Evolutionary conservation across 2,797 vertebrate genomes (phyloP), one percentile per base, ranked within the genome.

Genomic region (Odontamblyopus lacepedii): DNA sequence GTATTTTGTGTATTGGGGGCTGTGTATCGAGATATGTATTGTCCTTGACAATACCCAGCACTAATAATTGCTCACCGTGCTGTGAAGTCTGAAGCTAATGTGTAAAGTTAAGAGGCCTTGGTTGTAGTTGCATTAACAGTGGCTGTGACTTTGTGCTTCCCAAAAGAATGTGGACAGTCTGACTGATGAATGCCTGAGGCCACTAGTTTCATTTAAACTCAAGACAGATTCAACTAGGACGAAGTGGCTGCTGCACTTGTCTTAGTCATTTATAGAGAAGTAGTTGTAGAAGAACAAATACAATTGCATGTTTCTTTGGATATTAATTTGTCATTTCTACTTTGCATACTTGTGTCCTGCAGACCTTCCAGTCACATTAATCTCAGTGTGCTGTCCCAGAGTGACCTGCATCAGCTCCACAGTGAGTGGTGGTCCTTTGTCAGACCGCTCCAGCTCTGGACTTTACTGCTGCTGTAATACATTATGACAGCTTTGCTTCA

Each of bases 371-470:
- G 76, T 76, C 70, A 77, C 64, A 78, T 86, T 80, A 85, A 83
- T 77, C 79, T 80, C 55, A 19, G 0, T 4, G 78, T 59, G 63
- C 41, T 63, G 77, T 86, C 82, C 87, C 79, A 62, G 1, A 44
- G 74, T 82, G 88, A 88, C 87, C 87, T 70, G 53, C 48, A 72
- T 71, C 82, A 81, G 71, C 5, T 71, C 63, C 70, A 68, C 62
- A 63, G 30, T 66, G 74, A 87, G 76, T 74, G 80, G 74, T 76
- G 85, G 85, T 89, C 89, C 87, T 85, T 78, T 69, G 63, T 66
- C 86, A 38, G 41, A 65, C 64, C 5, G 70, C 76, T 80, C 59
- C 30, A 63, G 75, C 82, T 78, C 84, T 44, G n/a, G 74, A 72
- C 66, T 79, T 82, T 72, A 6, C 9, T 59, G 78, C 70, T 76